These are phyloP conservation scores for Epizoanthus illoricatus DNA, from an alignment of 92 coral and sea anemone genomes.

Conservation along the genomic window DNA sequence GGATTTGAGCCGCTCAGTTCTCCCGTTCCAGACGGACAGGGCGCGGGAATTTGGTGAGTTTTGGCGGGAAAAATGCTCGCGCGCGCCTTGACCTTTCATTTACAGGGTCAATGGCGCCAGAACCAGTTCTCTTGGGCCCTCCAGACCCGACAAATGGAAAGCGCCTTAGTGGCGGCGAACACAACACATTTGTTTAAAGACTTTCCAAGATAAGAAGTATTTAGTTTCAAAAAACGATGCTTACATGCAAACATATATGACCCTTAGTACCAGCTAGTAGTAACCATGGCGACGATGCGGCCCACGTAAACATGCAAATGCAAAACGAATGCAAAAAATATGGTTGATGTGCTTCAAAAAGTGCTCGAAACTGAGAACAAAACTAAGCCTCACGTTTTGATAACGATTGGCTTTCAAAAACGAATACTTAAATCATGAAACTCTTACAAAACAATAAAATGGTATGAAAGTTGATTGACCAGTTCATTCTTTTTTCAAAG, in stretches of 20 bases:
- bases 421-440: constrained; percentile 3
- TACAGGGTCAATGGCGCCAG: too few relatives aligned
- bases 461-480: constrained; percentile 5
- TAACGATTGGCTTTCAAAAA: not conserved
- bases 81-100: too few relatives aligned
- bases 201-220: not conserved
- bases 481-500: not conserved
- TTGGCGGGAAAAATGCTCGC: too few relatives aligned
- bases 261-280: constrained; percentile 9
- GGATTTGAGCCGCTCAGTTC: too few relatives aligned
- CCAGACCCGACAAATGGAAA: too few relatives aligned
- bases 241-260: not conserved
- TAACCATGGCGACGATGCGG: constrained; percentile 11
- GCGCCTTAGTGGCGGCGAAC: not conserved
- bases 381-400: not conserved
- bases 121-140: too few relatives aligned
- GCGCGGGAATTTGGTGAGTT: too few relatives aligned
- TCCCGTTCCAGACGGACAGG: too few relatives aligned
- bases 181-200: not conserved
- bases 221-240: not conserved
- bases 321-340: constrained; percentile 38
- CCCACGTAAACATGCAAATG: constrained; percentile 35
- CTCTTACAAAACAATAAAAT: not conserved
- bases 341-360: not conserved
- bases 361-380: constrained; percentile 16